phyloP scores from a whole-genome alignment of 1,140 invertebrate species.

The Mycetomoellerius zeteki region DNA sequence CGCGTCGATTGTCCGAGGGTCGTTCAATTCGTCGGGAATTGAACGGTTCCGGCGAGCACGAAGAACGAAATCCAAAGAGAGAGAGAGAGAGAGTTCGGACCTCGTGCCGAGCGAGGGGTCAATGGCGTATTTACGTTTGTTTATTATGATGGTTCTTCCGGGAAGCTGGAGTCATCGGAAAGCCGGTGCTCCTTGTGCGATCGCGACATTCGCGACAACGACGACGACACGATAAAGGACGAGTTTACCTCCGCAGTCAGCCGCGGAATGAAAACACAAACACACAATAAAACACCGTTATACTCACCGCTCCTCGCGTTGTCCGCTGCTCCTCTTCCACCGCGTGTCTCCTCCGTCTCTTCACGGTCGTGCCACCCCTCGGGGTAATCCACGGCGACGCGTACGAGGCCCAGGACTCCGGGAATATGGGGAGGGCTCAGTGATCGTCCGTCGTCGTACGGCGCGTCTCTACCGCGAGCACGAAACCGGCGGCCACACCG shows the following conservation, averaged over 20 bases:
- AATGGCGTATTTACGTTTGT: constrained; percentile 73
- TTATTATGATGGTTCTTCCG: constrained; percentile 65
- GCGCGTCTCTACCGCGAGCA: constrained; percentile 66
- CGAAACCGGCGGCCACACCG: constrained; percentile 66
- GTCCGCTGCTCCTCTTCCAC: background rate
- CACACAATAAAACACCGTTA: background rate
- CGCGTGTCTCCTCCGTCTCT: constrained; percentile 4
- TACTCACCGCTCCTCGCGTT: constrained; percentile 4
- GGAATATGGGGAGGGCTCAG: constrained; percentile 2
- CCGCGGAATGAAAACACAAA: constrained; percentile 13
- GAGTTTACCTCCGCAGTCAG: background rate
- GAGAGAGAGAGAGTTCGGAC: no score
- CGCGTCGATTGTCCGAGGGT: background rate
- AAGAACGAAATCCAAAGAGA: background rate
- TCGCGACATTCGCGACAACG: background rate
- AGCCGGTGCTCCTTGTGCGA: constrained; percentile 18
- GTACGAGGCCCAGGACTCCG: background rate
- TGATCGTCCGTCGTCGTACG: constrained; percentile 13
- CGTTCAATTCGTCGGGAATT: background rate
- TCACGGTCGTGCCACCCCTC: constrained; percentile 35
- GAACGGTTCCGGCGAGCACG: background rate
- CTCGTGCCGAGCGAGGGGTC: constrained; percentile 53
- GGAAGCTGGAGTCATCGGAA: background rate
- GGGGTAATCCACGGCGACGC: constrained; percentile 71
- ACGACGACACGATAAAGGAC: background rate